phyloP scores from a whole-genome alignment of 2,113 vertebrate genomes.

The Euleptes europaea region DNA sequence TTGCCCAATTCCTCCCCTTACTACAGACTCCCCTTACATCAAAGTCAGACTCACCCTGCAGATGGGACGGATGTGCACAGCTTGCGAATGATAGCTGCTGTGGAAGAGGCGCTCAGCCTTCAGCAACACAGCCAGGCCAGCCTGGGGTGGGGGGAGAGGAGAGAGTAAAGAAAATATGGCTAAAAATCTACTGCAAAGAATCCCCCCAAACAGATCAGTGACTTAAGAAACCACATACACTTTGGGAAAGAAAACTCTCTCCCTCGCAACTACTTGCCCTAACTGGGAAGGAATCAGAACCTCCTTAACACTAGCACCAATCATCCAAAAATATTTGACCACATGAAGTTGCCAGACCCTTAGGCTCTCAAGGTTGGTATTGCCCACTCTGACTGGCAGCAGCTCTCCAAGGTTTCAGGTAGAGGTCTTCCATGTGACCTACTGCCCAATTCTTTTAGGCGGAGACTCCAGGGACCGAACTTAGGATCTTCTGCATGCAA shows the following conservation, averaged over 20 bases:
- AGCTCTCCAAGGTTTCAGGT: too few relatives aligned
- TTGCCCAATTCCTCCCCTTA: too few relatives aligned
- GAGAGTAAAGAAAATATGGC: neutral
- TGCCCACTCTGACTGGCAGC: too few relatives aligned
- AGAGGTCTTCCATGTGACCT: too few relatives aligned
- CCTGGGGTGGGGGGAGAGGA: slow-evolving; percentile 70
- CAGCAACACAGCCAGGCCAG: slow-evolving; percentile 91
- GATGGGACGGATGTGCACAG: slow-evolving; percentile 91
- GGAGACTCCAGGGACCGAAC: too few relatives aligned
- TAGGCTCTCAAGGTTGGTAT: too few relatives aligned
- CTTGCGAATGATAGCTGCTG: slow-evolving; percentile 95
- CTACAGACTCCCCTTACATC: too few relatives aligned
- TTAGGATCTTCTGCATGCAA: too few relatives aligned
- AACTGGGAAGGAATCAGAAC: neutral
- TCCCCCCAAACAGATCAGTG: rapidly evolving
- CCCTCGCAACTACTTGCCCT: neutral
- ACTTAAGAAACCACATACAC: rapidly evolving
- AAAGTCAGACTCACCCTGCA: slow-evolving; percentile 80
- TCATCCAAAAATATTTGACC: neutral
- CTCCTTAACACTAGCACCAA: neutral
- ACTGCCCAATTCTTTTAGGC: too few relatives aligned
- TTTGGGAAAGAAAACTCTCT: neutral
- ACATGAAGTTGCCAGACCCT: too few relatives aligned
- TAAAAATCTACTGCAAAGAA: neutral
- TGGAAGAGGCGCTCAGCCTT: slow-evolving; percentile 96